Base-by-base conservation (phyloP, 2,888 invertebrate species). In the Xestia ashworthii region DNA sequence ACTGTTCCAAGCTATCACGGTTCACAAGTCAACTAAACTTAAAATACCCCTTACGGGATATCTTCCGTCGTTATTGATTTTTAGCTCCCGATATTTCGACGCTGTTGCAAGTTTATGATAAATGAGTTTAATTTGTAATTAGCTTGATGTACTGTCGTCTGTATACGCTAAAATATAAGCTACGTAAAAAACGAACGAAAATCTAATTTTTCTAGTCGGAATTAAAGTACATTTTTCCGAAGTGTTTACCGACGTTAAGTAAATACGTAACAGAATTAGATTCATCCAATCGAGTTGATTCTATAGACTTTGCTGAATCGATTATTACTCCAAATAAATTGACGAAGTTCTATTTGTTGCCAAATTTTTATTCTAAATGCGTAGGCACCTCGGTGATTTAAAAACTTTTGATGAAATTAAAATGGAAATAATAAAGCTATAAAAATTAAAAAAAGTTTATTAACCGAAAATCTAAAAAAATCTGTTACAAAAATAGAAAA, bases 261-360 rank as follows among this genome's bases (percentile, higher is more conserved):
- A 82, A 71, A 67, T 77, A 66, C 41, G 19, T 22, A 64, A 41
- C 62, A 58, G 62, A 81, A 82, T 76, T 64, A 64, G 44, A 69
- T 69, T 64, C 14, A 71, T 58, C 58, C 50, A 69, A 71, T 68
- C 68, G 32, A 77, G 58, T 77, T 78, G 60, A 22, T 60, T 70
- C 53, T 70, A 46, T 70, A 60, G 46, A 81, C 53, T 62, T 80
- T 62, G 55, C 60, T 44, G 44, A 81, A 82, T 82, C 55, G 38
- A 81, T 82, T 68, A 77, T 9, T 64, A 53, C 67, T 81, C 5
- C 38, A 41, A 77, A 77, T 68, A 71, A 77, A 69, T 82, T 64
- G 12, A 48, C 38, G 60, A 32, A 46, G 46, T 80, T 69, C 11
- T 46, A 46, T 74, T 69, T 68, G 69, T 53, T 41, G n/a, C 19